These are phyloP conservation scores for Criorhina ranunculi DNA, from an alignment of 2,888 invertebrate genomes.

Conservation along the genomic window DNA sequence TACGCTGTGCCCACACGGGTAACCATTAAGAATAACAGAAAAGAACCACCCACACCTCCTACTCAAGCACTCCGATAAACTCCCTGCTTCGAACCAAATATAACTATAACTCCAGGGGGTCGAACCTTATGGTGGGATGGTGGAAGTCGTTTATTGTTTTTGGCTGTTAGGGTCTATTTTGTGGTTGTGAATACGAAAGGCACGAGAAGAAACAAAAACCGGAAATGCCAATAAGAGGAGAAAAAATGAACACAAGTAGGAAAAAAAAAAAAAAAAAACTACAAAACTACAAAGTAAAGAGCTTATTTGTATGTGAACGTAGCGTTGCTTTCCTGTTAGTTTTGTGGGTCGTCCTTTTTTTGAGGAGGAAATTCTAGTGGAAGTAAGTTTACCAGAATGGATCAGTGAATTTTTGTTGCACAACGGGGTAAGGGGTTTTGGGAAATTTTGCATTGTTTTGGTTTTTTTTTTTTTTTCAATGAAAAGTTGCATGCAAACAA, in stretches of 20 bases:
- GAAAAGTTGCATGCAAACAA: slow-evolving; percentile 53
- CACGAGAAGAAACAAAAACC: slow-evolving; percentile 32
- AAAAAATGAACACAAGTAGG: not conserved
- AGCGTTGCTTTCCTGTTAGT: slow-evolving; percentile 36
- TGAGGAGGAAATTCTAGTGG: slow-evolving; percentile 15
- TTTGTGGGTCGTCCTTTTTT: slow-evolving; percentile 11
- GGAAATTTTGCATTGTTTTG: slow-evolving; percentile 3
- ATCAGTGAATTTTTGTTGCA: slow-evolving; percentile 23
- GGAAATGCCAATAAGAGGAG: slow-evolving; percentile 32
- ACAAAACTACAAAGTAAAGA: slow-evolving; percentile 48
- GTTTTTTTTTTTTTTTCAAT: slow-evolving; percentile 10
- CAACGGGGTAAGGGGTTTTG: not conserved
- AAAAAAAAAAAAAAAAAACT: slow-evolving; percentile 22
- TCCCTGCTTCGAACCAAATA: slow-evolving; percentile 31
- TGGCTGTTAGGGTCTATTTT: slow-evolving; percentile 44
- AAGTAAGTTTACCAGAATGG: slow-evolving; percentile 59
- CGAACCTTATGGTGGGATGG: not conserved
- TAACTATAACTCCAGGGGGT: slow-evolving; percentile 53
- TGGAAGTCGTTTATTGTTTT: slow-evolving; percentile 55
- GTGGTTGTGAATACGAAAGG: slow-evolving; percentile 36
- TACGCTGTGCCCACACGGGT: slow-evolving; percentile 35
- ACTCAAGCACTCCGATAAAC: slow-evolving; percentile 40
- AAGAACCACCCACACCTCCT: slow-evolving; percentile 2
- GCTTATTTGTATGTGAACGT: slow-evolving; percentile 38
- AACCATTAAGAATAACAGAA: slow-evolving; percentile 52